A percentile compares a stretch with the other conserved stretches of the same genome.
Conservation (phyloP, 2,888 invertebrate species). For the Megamerina dolium region DNA sequence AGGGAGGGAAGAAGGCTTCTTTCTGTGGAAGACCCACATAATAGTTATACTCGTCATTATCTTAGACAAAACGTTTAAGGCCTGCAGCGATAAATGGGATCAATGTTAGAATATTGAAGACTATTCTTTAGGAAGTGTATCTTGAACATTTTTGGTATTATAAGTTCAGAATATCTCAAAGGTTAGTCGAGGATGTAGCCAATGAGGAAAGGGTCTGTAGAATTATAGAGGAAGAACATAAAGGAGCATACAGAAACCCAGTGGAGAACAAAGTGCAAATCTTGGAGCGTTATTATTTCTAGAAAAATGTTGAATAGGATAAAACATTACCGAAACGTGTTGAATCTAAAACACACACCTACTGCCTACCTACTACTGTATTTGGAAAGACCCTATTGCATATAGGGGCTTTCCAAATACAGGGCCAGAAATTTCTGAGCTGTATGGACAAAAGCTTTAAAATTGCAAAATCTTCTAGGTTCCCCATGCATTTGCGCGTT, state of each 20-base stretch:
- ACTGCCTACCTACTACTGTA: too few species aligned
- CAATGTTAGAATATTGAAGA: background rate
- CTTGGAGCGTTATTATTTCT: background rate
- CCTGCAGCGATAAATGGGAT: background rate
- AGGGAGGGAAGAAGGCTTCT: background rate
- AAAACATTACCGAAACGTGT: background rate
- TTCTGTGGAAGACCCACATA: background rate
- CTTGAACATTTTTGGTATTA: slow-evolving; percentile 1
- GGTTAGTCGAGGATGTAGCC: background rate
- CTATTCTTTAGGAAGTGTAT: background rate
- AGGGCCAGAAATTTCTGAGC: background rate
- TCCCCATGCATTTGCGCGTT: background rate
- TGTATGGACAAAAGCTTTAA: background rate
- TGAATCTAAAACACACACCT: too few species aligned
- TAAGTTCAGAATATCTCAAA: slow-evolving; percentile 1
- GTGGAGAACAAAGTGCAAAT: background rate
- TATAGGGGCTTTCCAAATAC: background rate
- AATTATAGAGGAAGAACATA: background rate
- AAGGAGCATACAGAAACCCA: background rate
- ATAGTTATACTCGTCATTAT: background rate
- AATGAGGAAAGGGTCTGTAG: background rate
- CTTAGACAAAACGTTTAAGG: background rate
- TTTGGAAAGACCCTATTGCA: too few species aligned
- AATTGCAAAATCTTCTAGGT: background rate
- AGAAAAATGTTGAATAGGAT: background rate